phyloP scores from a whole-genome alignment of 1,140 invertebrate species.

The Diorhabda elongata region DNA sequence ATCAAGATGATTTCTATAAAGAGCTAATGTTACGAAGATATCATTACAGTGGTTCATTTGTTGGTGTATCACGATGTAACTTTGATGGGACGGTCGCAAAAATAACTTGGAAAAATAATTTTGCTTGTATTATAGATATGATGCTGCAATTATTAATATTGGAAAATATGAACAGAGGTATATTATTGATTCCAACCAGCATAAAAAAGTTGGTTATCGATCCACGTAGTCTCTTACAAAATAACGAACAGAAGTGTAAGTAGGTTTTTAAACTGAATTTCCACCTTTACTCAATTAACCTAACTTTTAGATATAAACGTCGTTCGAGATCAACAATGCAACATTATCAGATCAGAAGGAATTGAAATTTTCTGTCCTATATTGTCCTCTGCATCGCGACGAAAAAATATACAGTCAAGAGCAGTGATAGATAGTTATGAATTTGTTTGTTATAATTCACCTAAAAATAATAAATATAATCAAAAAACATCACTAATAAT shows the following conservation, averaged over 20 bases:
- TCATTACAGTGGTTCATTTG: constrained; percentile 84
- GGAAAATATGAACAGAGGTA: constrained; percentile 63
- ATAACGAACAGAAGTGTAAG: constrained; percentile 36
- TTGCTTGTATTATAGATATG: constrained; percentile 89
- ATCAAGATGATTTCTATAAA: constrained; percentile 81
- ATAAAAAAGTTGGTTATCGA: constrained; percentile 77
- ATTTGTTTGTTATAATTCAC: constrained; percentile 71
- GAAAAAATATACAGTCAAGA: constrained; percentile 66
- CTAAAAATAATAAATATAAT: constrained; percentile 55
- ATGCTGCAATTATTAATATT: constrained; percentile 88
- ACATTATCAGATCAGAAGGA: constrained; percentile 76
- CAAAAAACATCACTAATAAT: constrained; percentile 60
- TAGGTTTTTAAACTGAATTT: too few relatives aligned
- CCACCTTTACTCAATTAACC: not conserved
- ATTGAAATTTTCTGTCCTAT: constrained; percentile 87
- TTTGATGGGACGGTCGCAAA: constrained; percentile 60
- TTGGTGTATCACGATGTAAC: constrained; percentile 67
- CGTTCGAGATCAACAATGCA: constrained; percentile 36
- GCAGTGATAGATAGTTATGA: constrained; percentile 77
- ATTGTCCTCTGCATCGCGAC: constrained; percentile 77
- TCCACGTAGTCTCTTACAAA: constrained; percentile 62
- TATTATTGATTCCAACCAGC: constrained; percentile 78
- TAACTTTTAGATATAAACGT: constrained; percentile 46
- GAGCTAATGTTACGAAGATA: constrained; percentile 88
- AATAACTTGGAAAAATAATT: constrained; percentile 81